A percentile compares a stretch with the other conserved stretches of the same genome.
Conservation (phyloP, 2,113 vertebrate species). For the Peromyscus maniculatus region DNA sequence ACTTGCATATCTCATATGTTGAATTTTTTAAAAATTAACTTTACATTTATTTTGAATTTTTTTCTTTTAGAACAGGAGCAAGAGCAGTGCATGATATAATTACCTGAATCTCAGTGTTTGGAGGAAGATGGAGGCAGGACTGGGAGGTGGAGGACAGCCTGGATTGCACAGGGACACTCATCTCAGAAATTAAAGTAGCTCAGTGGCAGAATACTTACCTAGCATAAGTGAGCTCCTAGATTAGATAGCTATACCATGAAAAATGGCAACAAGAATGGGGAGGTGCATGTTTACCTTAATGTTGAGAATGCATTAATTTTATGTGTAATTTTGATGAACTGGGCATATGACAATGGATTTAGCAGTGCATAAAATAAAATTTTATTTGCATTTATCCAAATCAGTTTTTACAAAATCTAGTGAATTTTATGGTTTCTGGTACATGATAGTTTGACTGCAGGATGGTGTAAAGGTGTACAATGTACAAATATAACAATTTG, state of each 20-base stretch:
- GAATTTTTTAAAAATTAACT: background rate
- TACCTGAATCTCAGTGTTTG: background rate
- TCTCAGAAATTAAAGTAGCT: background rate
- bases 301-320: background rate
- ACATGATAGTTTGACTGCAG: background rate
- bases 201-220: background rate
- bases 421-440: background rate
- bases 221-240: background rate
- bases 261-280: background rate
- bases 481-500: background rate
- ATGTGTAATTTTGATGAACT: slow-evolving; percentile 10
- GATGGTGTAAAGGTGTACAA: background rate
- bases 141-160: background rate
- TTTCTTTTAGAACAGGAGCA: background rate
- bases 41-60: slow-evolving; percentile 8
- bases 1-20: no score
- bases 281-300: background rate
- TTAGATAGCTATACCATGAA: background rate
- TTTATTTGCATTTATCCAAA: background rate
- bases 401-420: background rate
- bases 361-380: background rate
- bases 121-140: background rate
- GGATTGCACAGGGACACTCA: background rate
- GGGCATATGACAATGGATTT: background rate
- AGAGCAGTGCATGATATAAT: background rate